Percentiles rank a stretch among this genome's conserved stretches.
Conservation (phyloP, 1,140 invertebrate species). For the Bombus confusus region DNA sequence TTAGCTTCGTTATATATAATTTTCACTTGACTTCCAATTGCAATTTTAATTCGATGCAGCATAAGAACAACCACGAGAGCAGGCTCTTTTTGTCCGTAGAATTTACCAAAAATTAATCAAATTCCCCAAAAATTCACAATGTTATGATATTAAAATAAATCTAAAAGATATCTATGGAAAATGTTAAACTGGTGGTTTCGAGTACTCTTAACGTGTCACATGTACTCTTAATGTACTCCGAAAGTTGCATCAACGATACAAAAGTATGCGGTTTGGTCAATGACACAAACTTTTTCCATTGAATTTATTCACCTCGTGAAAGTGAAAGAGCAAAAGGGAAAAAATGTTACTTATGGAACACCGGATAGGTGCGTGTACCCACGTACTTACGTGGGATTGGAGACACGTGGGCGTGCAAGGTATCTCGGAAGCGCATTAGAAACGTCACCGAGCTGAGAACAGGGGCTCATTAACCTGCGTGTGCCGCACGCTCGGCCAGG, state of each 20-base stretch:
- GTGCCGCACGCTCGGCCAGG: slow-evolving; percentile 30
- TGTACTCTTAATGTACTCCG: too few relatives aligned
- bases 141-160: too few relatives aligned
- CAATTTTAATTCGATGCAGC: too few relatives aligned
- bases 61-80: too few relatives aligned
- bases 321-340: background rate
- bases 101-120: too few relatives aligned
- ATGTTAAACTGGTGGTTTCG: too few relatives aligned
- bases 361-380: slow-evolving; percentile 15
- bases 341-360: background rate
- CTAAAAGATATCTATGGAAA: too few relatives aligned
- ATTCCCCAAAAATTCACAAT: too few relatives aligned
- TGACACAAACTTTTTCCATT: background rate
- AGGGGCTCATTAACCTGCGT: slow-evolving; percentile 64
- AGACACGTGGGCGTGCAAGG: slow-evolving; percentile 60
- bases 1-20: too few relatives aligned
- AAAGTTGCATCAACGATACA: background rate
- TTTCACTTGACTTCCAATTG: too few relatives aligned
- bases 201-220: too few relatives aligned
- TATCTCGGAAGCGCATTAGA: slow-evolving; percentile 67
- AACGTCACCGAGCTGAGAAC: slow-evolving; percentile 51
- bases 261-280: background rate
- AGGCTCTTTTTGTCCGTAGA: too few relatives aligned
- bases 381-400: slow-evolving; percentile 49
- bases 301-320: background rate